Evolutionary conservation across 2,888 invertebrate species (phyloP).

Genomic region (Melipona bicolor): DNA sequence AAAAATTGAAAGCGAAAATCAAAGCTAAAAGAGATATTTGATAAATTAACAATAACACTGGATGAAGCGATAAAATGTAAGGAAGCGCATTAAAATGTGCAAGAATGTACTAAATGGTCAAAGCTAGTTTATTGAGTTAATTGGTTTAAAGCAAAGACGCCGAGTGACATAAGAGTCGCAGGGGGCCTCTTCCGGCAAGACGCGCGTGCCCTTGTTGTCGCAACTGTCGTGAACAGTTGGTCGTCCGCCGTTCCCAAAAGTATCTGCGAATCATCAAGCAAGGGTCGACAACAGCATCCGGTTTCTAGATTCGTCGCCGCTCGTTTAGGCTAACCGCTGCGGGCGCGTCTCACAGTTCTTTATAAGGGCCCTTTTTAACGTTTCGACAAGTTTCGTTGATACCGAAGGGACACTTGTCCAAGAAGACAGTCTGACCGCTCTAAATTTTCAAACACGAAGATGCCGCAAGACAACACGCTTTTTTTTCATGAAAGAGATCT

Average conservation of each 20-base stretch:
- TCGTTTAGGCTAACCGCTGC: conserved; percentile 44
- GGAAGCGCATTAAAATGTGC: too few relatives aligned
- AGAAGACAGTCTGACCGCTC: not conserved
- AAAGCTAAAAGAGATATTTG: not conserved
- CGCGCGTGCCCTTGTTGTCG: conserved; percentile 77
- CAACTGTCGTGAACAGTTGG: conserved; percentile 75
- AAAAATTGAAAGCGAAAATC: not conserved
- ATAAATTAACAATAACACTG: too few relatives aligned
- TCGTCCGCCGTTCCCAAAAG: conserved; percentile 53
- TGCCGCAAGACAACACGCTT: not conserved
- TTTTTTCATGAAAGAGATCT: not conserved
- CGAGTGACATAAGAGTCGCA: conserved; percentile 32
- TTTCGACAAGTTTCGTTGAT: conserved; percentile 18
- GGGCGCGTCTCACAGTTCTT: conserved; percentile 17
- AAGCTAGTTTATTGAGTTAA: not conserved
- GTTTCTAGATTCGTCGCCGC: conserved; percentile 54
- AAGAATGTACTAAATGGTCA: not conserved
- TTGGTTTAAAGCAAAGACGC: not conserved
- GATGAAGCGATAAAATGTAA: too few relatives aligned
- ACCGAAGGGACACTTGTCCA: conserved; percentile 8
- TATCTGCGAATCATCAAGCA: conserved; percentile 67
- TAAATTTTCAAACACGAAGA: not conserved
- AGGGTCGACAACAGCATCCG: conserved; percentile 67
- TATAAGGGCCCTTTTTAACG: conserved; percentile 10
- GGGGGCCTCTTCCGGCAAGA: conserved; percentile 60